Conservation (phyloP, 2,113 vertebrate genomes). For the Spermophilus dauricus region DNA sequence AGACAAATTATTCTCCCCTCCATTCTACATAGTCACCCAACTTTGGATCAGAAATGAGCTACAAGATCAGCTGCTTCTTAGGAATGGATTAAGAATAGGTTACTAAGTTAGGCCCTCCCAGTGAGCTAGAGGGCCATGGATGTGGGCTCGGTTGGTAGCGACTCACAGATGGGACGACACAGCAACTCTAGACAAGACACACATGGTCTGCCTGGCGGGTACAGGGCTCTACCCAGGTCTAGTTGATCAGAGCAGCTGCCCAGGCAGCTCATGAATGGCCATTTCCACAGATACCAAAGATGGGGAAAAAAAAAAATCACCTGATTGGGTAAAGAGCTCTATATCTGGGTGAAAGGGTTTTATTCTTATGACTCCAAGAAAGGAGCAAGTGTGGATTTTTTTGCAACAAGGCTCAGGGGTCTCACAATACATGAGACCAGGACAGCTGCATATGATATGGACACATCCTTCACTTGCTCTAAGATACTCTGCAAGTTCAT, state of each 20-base stretch:
- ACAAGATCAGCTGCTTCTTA: not conserved
- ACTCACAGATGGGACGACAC: constrained; percentile 59
- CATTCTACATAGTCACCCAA: not conserved
- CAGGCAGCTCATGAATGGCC: not conserved
- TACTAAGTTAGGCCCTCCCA: not conserved
- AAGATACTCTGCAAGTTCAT: not conserved
- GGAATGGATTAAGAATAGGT: not conserved
- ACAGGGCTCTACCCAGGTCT: constrained; percentile 43
- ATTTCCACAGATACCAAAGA: constrained; percentile 23
- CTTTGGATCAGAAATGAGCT: constrained; percentile 23
- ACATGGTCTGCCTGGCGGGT: constrained; percentile 56
- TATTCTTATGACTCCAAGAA: constrained; percentile 52
- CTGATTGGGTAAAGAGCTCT: constrained; percentile 44
- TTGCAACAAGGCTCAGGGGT: constrained; percentile 55
- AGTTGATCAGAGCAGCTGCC: constrained; percentile 11
- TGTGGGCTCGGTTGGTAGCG: constrained; percentile 61
- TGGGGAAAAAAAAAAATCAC: constrained; percentile 8
- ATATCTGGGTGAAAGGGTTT: constrained; percentile 27
- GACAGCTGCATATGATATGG: not conserved
- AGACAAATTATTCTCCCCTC: constrained; percentile 3
- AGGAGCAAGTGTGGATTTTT: constrained; percentile 32
- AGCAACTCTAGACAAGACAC: constrained; percentile 69
- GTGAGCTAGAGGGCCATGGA: not conserved
- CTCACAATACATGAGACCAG: constrained; percentile 43
- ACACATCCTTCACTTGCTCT: constrained; percentile 38